A percentile compares a stretch with the other conserved stretches of the same genome.
phyloP scores from a whole-genome alignment of 2,797 vertebrate genomes.

The Hippopotamyrus pictus region DNA sequence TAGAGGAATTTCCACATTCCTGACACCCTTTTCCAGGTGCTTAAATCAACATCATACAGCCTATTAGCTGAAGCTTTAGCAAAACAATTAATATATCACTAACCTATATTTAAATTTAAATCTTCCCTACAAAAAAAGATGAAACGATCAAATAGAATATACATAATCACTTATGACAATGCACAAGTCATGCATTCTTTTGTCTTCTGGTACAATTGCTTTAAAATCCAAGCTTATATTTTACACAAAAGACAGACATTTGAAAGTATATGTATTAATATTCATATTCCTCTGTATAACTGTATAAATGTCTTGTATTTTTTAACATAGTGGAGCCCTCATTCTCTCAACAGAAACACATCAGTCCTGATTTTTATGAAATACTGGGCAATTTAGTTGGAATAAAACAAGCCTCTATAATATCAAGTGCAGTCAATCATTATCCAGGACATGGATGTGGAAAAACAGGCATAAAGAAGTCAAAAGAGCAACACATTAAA shows the following conservation, averaged over 20 bases:
- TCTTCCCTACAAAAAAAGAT: slow-evolving; percentile 18
- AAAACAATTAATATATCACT: slow-evolving; percentile 39
- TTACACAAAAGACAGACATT: slow-evolving; percentile 31
- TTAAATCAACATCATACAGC: slow-evolving; percentile 56
- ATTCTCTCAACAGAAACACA: slow-evolving; percentile 19
- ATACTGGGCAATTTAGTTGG: slow-evolving; percentile 9
- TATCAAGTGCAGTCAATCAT: slow-evolving; percentile 11
- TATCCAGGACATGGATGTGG: slow-evolving; percentile 7
- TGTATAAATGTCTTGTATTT: slow-evolving; percentile 33
- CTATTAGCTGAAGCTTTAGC: slow-evolving; percentile 49
- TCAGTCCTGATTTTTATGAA: slow-evolving; percentile 7
- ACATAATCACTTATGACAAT: slow-evolving; percentile 34
- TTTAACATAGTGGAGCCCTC: slow-evolving; percentile 22
- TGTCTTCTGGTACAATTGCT: slow-evolving; percentile 31
- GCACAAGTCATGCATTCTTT: slow-evolving; percentile 37
- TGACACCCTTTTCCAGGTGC: slow-evolving; percentile 40
- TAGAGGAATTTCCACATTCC: slow-evolving; percentile 23
- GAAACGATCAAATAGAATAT: slow-evolving; percentile 35
- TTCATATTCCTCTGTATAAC: slow-evolving; percentile 29
- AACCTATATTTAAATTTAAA: slow-evolving; percentile 27
- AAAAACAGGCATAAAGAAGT: background rate
- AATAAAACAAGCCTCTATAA: slow-evolving; percentile 10
- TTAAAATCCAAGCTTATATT: slow-evolving; percentile 29
- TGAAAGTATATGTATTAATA: slow-evolving; percentile 34
- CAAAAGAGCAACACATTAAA: slow-evolving; percentile 23